A percentile compares a stretch with the other conserved stretches of the same genome.
Conservation (phyloP, 2,113 vertebrate genomes). For the Oreotrochilus melanogaster region DNA sequence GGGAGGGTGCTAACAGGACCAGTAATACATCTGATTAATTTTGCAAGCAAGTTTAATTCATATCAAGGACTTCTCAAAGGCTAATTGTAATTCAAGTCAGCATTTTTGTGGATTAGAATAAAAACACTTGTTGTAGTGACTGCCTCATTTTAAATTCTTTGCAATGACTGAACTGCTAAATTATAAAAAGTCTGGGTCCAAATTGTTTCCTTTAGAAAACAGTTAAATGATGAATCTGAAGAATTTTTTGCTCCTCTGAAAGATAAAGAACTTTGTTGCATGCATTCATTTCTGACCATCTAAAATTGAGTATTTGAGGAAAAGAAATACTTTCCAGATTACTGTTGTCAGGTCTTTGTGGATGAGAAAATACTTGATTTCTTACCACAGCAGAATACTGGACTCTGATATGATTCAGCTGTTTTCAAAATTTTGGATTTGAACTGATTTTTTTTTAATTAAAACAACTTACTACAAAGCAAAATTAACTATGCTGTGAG, state of each 20-base stretch:
- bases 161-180: slow-evolving; percentile 51
- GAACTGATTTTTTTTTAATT: background rate
- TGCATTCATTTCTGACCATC: background rate
- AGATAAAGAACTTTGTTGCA: slow-evolving; percentile 13
- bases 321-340: background rate
- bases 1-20: slow-evolving; percentile 51
- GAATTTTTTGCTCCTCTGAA: slow-evolving; percentile 34
- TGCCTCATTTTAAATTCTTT: slow-evolving; percentile 24
- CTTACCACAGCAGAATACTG: background rate
- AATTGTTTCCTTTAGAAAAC: slow-evolving; percentile 31
- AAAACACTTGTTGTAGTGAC: slow-evolving; percentile 61
- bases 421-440: background rate
- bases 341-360: background rate
- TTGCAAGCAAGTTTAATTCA: slow-evolving; percentile 35
- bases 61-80: slow-evolving; percentile 51
- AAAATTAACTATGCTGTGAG: background rate
- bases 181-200: background rate
- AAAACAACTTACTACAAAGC: background rate
- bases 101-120: slow-evolving; percentile 66
- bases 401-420: background rate
- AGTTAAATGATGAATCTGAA: slow-evolving; percentile 25
- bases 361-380: slow-evolving; percentile 37
- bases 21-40: slow-evolving; percentile 72
- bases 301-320: slow-evolving; percentile 15
- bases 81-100: slow-evolving; percentile 74